Base-by-base conservation (phyloP, 2,113 vertebrate genomes). In the Oreocharis arfaki region DNA sequence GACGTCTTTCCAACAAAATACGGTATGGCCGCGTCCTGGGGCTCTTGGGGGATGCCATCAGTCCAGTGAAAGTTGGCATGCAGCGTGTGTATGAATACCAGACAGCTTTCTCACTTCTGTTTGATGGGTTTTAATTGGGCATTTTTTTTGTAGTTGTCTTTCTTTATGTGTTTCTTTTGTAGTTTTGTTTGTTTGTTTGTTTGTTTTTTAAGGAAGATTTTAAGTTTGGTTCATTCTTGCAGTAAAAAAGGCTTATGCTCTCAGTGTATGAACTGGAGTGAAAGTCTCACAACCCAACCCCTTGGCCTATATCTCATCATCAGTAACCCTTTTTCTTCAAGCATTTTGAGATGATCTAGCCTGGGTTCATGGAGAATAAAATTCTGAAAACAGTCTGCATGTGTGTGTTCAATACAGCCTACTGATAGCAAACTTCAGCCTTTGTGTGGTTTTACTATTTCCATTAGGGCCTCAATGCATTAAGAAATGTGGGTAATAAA, bases 1-100 rank as follows among this genome's bases (percentile, higher is more conserved):
- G 99, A 99, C 11, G 98, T 99, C 96, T 99, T 99, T 89, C 99
- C 99, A 42, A 99, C 99, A 21, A 99, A 99, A 98, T 99, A 99
- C 0, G 99, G 99, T 99, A 97, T 37, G 98, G 97, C 47, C 3
- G 0, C 61, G n/a, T 19, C 60, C 56, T 5, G 39, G 8, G 30
- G 28, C 13, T 55, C 42, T 39, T 0, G 4, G 59, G 15, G 28
- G 53, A 3, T 55, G 23, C 61, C 4, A 0, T 4, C 28, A 71
- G 41, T 21, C 26, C 23, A 21, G n/a, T 13, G 44, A 6, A 33
- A 26, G 50, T 1, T 95, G 71, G 15, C 28, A 13, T 61, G 68
- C 27, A 32, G 61, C 26, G 2, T 10, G 8, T 2, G 13, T 16
- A 0, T 30, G 63, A 46, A 5, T 19, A 39, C 37, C 47, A 42